phyloP scores from a whole-genome alignment of 2,888 invertebrate species.

The Acleris literana region DNA sequence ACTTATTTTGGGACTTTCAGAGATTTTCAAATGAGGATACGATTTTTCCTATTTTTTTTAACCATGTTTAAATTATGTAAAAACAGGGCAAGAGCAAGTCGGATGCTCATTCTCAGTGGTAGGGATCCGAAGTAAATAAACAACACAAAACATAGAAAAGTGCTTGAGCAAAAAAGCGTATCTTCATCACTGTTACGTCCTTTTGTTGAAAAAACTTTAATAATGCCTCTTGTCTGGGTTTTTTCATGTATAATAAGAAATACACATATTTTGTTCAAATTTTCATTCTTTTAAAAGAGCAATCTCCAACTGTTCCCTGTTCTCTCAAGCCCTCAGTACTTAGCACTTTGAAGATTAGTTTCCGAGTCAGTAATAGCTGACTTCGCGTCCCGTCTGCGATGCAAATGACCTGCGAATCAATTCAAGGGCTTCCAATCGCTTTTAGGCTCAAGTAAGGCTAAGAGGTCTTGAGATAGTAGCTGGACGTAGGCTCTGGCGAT shows the following conservation, averaged over 20 bases:
- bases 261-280: too few species aligned
- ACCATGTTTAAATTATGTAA: too few species aligned
- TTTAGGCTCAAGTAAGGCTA: conserved; percentile 17
- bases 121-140: background rate
- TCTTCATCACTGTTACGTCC: too few species aligned
- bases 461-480: conserved; percentile 8
- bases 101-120: background rate
- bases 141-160: background rate
- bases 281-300: background rate
- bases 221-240: too few species aligned
- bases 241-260: too few species aligned
- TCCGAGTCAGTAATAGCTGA: conserved; percentile 66
- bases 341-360: conserved; percentile 68
- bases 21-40: background rate
- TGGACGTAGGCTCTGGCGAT: background rate
- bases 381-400: conserved; percentile 64
- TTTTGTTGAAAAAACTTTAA: too few species aligned
- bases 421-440: conserved; percentile 53
- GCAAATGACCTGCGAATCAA: conserved; percentile 65
- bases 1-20: conserved; percentile 4
- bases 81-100: too few species aligned
- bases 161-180: too few species aligned
- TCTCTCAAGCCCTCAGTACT: conserved; percentile 42
- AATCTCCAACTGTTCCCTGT: conserved; percentile 28
- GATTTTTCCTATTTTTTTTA: too few species aligned